Conservation (phyloP, 1,140 invertebrate species). For the Oedothorax gibbosus region DNA sequence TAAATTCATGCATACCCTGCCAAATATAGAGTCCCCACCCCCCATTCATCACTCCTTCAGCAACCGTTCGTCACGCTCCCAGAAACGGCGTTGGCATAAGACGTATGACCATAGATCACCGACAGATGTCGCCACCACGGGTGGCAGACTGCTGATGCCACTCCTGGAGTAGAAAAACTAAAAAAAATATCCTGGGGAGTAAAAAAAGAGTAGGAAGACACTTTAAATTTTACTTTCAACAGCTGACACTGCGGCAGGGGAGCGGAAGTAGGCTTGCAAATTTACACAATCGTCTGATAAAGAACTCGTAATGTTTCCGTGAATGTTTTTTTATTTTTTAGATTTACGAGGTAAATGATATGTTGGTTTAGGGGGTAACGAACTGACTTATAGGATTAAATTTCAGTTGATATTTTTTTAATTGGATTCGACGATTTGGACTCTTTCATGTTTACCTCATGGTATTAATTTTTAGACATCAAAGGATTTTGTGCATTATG, state of each 20-base stretch:
- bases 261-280: slow-evolving; percentile 26
- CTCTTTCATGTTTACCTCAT: too few relatives aligned
- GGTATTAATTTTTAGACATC: too few relatives aligned
- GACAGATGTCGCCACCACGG: slow-evolving; percentile 60
- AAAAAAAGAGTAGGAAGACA: background rate
- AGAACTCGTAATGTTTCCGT: too few relatives aligned
- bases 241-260: slow-evolving; percentile 30
- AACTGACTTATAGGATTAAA: too few relatives aligned
- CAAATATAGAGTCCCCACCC: background rate
- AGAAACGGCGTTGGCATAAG: slow-evolving; percentile 43
- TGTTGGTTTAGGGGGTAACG: too few relatives aligned
- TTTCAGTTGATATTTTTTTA: too few relatives aligned
- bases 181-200: slow-evolving; percentile 10
- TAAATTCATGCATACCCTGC: background rate
- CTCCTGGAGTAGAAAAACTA: slow-evolving; percentile 34
- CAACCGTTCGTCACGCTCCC: slow-evolving; percentile 49
- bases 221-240: slow-evolving; percentile 42
- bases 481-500: too few relatives aligned
- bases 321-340: too few relatives aligned
- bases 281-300: background rate
- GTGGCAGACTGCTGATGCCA: slow-evolving; percentile 56
- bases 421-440: too few relatives aligned
- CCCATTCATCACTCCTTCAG: slow-evolving; percentile 48
- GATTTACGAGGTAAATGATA: too few relatives aligned
- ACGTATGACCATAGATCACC: slow-evolving; percentile 54